These are phyloP conservation scores for Squalus acanthias DNA, from an alignment of 2,797 vertebrate species.

Conservation along the genomic window DNA sequence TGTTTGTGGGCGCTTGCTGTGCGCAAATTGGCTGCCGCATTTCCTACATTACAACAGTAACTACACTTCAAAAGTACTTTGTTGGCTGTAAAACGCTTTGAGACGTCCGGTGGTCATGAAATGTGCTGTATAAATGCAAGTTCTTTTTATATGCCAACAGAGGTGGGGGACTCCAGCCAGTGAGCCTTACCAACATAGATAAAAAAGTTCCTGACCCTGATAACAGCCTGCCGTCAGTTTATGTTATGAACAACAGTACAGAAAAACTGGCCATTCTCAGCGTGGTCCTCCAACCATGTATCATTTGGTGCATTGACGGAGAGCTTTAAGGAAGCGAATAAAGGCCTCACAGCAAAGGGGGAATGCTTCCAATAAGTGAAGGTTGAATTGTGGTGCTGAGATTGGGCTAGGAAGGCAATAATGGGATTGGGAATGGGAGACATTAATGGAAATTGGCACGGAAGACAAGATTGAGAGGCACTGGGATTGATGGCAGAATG, in stretches of 20 bases:
- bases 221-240: background rate
- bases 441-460: background rate
- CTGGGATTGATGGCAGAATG: background rate
- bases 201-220: too few species aligned
- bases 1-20: background rate
- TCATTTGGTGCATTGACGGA: background rate
- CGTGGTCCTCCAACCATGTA: background rate
- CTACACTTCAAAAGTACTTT: background rate
- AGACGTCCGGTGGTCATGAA: background rate
- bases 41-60: background rate
- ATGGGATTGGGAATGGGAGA: background rate
- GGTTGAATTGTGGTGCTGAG: background rate
- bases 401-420: background rate
- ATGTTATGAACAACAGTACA: too few species aligned
- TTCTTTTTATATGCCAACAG: background rate
- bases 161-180: too few species aligned
- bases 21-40: background rate
- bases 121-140: background rate
- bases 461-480: too few species aligned
- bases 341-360: background rate
- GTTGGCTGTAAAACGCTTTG: background rate
- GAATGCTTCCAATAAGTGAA: background rate
- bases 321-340: background rate
- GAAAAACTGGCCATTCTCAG: background rate
- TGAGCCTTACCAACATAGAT: background rate